Conservation (phyloP, 2,797 vertebrate genomes). For the Megaceryle alcyon region DNA sequence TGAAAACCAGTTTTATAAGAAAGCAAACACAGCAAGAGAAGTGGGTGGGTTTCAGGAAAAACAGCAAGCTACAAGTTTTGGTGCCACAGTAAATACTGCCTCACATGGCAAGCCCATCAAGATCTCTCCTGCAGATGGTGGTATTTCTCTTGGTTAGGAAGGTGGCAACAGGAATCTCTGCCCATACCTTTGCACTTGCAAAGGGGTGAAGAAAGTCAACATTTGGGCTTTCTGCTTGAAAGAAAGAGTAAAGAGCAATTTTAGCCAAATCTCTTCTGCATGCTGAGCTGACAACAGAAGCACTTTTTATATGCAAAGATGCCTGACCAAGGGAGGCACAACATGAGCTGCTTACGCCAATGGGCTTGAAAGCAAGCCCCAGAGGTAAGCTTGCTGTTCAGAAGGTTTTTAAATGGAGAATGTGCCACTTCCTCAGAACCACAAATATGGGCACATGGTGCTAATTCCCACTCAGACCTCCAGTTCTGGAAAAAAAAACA, state of each 20-base stretch:
- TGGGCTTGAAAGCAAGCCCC: not conserved
- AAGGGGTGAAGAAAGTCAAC: not conserved
- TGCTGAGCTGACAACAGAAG: not conserved
- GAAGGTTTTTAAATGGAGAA: not conserved
- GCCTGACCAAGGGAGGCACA: not conserved
- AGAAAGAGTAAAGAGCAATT: not conserved
- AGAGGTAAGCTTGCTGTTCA: not conserved
- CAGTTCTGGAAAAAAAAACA: not conserved
- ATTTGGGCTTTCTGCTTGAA: not conserved
- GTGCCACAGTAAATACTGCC: not conserved
- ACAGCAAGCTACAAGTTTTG: not conserved
- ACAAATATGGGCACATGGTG: fast-evolving
- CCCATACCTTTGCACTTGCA: not conserved
- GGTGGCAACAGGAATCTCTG: not conserved
- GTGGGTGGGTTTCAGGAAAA: not conserved
- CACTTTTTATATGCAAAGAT: not conserved
- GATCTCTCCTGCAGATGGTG: not conserved
- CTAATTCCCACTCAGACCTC: not conserved
- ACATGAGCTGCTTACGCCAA: not conserved
- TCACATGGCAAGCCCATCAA: not conserved
- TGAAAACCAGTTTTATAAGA: not conserved
- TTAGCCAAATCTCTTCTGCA: not conserved
- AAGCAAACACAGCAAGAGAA: not conserved
- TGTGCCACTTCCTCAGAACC: not conserved
- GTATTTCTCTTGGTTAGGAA: not conserved